Evolutionary conservation across 2,888 invertebrate genomes (phyloP).

Genomic region (Adelognathus sp.): DNA sequence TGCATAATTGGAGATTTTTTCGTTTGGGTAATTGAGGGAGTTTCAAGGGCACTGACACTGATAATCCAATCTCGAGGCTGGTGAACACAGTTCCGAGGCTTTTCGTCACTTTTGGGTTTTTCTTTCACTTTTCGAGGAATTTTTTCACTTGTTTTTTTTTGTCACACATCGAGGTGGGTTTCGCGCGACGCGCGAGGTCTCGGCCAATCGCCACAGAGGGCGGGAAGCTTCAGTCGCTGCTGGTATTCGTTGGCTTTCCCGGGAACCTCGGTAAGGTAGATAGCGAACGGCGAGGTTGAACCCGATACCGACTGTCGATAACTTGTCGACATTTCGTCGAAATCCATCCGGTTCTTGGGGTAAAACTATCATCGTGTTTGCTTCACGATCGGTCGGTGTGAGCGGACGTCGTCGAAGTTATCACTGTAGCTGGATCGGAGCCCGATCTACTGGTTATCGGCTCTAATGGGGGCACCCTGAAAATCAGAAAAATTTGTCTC

Average conservation of each 20-base stretch:
- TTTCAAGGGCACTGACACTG: too few species aligned
- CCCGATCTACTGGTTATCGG: constrained; percentile 81
- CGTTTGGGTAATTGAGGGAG: too few species aligned
- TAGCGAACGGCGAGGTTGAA: constrained; percentile 58
- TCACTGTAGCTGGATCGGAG: constrained; percentile 80
- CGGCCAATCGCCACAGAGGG: constrained; percentile 50
- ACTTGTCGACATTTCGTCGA: constrained; percentile 11
- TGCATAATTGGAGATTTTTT: too few species aligned
- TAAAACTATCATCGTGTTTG: constrained; percentile 22
- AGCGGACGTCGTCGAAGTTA: constrained; percentile 82
- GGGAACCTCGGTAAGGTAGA: constrained; percentile 60
- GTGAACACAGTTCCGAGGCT: too few species aligned
- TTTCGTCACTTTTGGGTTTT: too few species aligned
- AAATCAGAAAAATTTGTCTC: too few species aligned
- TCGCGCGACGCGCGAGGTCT: background rate
- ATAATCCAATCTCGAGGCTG: too few species aligned
- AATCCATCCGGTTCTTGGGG: background rate
- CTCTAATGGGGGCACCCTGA: constrained; percentile 84
- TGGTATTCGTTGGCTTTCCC: background rate
- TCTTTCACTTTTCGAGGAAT: too few species aligned
- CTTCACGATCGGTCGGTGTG: constrained; percentile 72
- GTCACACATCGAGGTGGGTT: background rate
- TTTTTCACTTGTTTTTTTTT: too few species aligned
- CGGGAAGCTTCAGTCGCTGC: constrained; percentile 51
- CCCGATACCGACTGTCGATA: constrained; percentile 53